phyloP scores from a whole-genome alignment of 2,113 vertebrate species.

The Oceanites oceanicus region DNA sequence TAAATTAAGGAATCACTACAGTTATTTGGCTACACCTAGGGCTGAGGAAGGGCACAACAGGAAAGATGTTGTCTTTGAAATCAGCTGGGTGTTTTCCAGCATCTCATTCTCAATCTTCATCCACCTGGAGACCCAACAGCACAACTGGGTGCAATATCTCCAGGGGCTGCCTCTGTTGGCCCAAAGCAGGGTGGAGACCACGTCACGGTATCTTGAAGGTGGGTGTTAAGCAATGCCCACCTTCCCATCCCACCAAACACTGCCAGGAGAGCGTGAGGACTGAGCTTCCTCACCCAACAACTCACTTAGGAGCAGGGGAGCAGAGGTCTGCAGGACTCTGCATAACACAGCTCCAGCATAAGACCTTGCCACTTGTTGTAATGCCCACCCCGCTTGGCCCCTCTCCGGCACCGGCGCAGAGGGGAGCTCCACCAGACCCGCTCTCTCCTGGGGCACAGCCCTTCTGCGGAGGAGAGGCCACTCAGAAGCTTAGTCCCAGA shows the following conservation, averaged over 20 bases:
- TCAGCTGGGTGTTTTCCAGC: not conserved
- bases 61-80: not conserved
- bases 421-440: not conserved
- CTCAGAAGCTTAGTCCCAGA: not conserved
- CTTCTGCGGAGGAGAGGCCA: not conserved
- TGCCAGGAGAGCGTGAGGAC: not conserved
- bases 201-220: not conserved
- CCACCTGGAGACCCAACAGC: not conserved
- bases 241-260: not conserved
- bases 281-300: not conserved
- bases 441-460: not conserved
- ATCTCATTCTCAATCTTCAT: not conserved
- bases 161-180: not conserved
- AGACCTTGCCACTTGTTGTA: accelerated
- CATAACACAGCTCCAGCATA: not conserved
- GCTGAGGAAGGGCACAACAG: not conserved
- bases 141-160: not conserved
- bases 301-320: not conserved
- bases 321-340: not conserved
- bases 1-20: not conserved
- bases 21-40: not conserved
- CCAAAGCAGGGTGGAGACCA: not conserved
- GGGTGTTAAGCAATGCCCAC: not conserved
- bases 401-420: not conserved
- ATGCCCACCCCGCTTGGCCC: no score